phyloP scores from a whole-genome alignment of 2,888 invertebrate genomes.

The Macrophya annulata region DNA sequence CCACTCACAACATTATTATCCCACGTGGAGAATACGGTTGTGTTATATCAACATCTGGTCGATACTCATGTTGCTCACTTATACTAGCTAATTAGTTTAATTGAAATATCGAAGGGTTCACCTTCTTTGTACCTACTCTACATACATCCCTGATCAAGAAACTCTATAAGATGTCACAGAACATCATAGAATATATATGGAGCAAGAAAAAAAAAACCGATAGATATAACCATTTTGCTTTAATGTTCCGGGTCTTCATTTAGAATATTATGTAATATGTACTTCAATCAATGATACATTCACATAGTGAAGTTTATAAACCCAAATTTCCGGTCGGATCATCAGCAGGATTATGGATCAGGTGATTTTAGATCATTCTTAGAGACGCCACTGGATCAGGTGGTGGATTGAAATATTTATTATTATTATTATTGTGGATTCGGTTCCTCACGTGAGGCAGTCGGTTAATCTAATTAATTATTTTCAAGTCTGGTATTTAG shows the following conservation, averaged over 20 bases:
- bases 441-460: not conserved
- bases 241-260: not conserved
- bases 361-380: not conserved
- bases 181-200: not conserved
- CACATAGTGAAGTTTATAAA: not conserved
- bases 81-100: not conserved
- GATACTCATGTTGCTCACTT: not conserved
- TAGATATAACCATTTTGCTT: too few relatives aligned
- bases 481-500: constrained; percentile 1
- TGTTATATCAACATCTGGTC: not conserved
- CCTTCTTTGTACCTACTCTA: not conserved
- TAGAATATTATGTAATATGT: too few relatives aligned
- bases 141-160: not conserved
- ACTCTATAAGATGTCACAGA: not conserved
- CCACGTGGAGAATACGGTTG: constrained; percentile 5
- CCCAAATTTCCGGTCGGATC: not conserved
- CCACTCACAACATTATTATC: not conserved
- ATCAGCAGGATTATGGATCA: not conserved
- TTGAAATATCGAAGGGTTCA: not conserved
- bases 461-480: not conserved
- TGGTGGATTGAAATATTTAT: not conserved
- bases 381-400: not conserved
- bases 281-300: not conserved
- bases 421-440: not conserved
- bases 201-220: not conserved